Base-by-base conservation (phyloP, 2,113 vertebrate genomes). In the Bos javanicus region DNA sequence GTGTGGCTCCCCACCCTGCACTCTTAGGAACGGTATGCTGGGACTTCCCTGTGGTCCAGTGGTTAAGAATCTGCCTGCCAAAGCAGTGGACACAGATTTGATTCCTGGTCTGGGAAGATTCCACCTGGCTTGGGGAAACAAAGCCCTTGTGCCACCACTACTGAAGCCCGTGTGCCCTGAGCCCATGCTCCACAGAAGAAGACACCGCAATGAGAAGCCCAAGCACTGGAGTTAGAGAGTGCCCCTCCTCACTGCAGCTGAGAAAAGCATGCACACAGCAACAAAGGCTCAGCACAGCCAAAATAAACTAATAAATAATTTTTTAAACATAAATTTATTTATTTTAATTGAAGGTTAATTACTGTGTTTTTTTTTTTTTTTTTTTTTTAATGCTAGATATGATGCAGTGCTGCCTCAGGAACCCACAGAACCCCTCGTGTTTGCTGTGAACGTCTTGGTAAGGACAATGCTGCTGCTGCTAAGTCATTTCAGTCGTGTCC, bases 391-490 rank as follows among this genome's bases (percentile, higher is more conserved):
- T 46, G 43, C 17, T 71, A 36, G 2, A 60, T 14, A 36, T 1
- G 46, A 33, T 50, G 33, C 12, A 21, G 9, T 28, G 0, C 7
- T 57, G 33, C 48, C 78, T 86, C 26, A 48, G 76, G 19, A 33
- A 71, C 3, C n/a, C 28, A 33, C n/a, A 6, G 2, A 48, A 23
- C 0, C 64, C 14, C 26, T 13, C 2, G 30, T 10, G 36, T 76
- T 52, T 19, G 5, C 26, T 64, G 28, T 23, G 11, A 28, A 39
- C 43, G 5, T 90, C 26, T 46, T 9, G 7, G 43, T 14, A 23
- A 91, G 4, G 54, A 9, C 10, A 4, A 17, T 71, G 64, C 17
- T 67, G 64, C 33, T 67, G 64, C 64, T 67, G 64, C 17, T n/a
- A 62, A 33, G 30, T 33, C 0, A 0, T 28, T 62, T 33, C 60